phyloP scores from a whole-genome alignment of 2,888 invertebrate species.

The Polymixis flavicincta region DNA sequence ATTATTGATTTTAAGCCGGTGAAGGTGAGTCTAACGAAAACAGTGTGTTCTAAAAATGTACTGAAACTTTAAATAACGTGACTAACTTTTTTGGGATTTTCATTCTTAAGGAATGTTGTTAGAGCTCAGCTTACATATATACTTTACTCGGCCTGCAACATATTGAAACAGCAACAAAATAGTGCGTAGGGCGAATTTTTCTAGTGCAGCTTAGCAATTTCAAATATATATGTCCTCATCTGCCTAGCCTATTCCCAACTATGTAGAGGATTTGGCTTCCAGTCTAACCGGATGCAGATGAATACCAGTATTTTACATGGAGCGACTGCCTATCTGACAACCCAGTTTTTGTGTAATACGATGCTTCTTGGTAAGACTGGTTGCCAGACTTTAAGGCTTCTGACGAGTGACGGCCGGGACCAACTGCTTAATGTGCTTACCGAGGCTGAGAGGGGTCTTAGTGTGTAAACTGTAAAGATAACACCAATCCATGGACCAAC shows the following conservation, averaged over 20 bases:
- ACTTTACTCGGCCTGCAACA: background rate
- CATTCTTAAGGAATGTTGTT: background rate
- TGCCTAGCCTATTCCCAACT: too few species aligned
- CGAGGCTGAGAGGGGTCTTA: too few species aligned
- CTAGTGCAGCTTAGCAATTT: background rate
- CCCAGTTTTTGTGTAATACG: too few species aligned
- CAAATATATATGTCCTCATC: background rate
- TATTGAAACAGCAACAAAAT: background rate
- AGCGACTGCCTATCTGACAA: too few species aligned
- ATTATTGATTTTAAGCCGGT: background rate
- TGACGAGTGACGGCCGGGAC: too few species aligned
- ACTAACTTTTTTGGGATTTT: background rate
- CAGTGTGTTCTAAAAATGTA: background rate
- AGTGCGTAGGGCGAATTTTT: background rate
- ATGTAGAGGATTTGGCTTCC: too few species aligned
- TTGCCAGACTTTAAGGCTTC: too few species aligned
- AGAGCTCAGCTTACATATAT: background rate
- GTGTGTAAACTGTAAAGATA: too few species aligned
- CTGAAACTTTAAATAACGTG: background rate
- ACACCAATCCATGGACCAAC: too few species aligned
- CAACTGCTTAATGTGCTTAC: too few species aligned
- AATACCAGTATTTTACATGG: too few species aligned
- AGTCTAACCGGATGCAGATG: too few species aligned
- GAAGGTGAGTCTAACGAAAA: background rate
- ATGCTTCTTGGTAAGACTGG: background rate